Evolutionary conservation across 2,888 invertebrate species (phyloP), one percentile per base, ranked within the genome.

Genomic region (Antheraea yamamai): DNA sequence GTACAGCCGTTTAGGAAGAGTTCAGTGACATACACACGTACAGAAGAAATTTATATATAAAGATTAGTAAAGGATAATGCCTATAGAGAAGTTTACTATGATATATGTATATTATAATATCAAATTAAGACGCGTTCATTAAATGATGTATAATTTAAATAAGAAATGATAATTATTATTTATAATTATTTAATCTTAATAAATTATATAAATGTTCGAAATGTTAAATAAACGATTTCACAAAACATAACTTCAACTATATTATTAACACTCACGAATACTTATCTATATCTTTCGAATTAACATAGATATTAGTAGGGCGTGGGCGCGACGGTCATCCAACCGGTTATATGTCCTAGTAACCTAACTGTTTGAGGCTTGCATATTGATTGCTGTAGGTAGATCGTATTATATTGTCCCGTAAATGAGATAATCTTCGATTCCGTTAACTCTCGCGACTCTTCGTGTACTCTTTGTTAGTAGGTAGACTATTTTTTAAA

Each of bases 271-370:
- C 16, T 30, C 16, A 30, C 64, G 18, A 66, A 26, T 64, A 66
- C 16, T 30, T 66, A 66, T 66, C 64, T 66, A 30, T 66, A 12
- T 66, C 64, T 66, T 30, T 66, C 0, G 64, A 66, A 66, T 66
- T 66, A 26, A 66, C 30, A 66, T 30, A 66, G 64, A 66, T 66
- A 71, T 70, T 58, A 74, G 71, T 75, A 72, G 47, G 71, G 72
- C 71, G 26, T 18, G 12, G n/a, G 55, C 35, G 61, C 26, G 61
- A 70, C 70, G 58, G 39, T n/a, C 68, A 14, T 47, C 30, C 12
- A 30, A 75, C 74, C 72, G 72, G 72, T 72, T 64, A 4, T 51
- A 58, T 75, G 51, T 47, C 74, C 74, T 51, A 72, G 39, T 75
- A 16, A 75, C 74, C 71, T 51, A n/a, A 18, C 39, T 71, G 18